phyloP scores from a whole-genome alignment of 1,140 invertebrate species.

The Drosophila ananassae region DNA sequence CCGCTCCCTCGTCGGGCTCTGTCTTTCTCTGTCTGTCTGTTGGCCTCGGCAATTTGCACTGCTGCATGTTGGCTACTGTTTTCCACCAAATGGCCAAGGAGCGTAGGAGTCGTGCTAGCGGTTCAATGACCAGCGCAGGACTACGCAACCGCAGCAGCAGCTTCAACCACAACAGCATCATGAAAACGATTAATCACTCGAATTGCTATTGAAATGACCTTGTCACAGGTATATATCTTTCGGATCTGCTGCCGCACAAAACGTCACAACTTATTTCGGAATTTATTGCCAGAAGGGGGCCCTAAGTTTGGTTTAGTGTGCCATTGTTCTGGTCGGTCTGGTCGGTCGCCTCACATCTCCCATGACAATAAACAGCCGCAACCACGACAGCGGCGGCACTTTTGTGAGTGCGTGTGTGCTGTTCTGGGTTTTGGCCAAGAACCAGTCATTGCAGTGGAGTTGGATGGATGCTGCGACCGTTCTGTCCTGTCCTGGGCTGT shows the following conservation, averaged over 20 bases:
- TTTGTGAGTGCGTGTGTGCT: slow-evolving; percentile 23
- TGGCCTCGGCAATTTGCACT: slow-evolving; percentile 53
- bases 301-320: slow-evolving; percentile 75
- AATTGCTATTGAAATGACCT: slow-evolving; percentile 59
- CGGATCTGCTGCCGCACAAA: slow-evolving; percentile 19
- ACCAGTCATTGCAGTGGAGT: slow-evolving; percentile 50
- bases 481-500: slow-evolving; percentile 60
- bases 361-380: slow-evolving; percentile 68
- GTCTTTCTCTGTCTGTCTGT: slow-evolving; percentile 16
- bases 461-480: slow-evolving; percentile 24
- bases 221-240: slow-evolving; percentile 45
- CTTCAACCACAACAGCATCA: not conserved
- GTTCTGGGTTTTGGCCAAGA: slow-evolving; percentile 46
- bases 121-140: slow-evolving; percentile 63
- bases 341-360: slow-evolving; percentile 60
- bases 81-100: slow-evolving; percentile 42
- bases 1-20: not conserved
- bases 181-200: slow-evolving; percentile 28
- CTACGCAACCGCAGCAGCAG: slow-evolving; percentile 3
- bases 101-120: slow-evolving; percentile 41
- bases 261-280: slow-evolving; percentile 60
- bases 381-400: slow-evolving; percentile 48
- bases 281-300: slow-evolving; percentile 58
- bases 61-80: slow-evolving; percentile 64
- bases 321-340: slow-evolving; percentile 69